A percentile compares a stretch with the other conserved stretches of the same genome.
These are phyloP conservation scores for Epinotia nisella DNA, from an alignment of 2,888 invertebrate species.

Conservation along the genomic window DNA sequence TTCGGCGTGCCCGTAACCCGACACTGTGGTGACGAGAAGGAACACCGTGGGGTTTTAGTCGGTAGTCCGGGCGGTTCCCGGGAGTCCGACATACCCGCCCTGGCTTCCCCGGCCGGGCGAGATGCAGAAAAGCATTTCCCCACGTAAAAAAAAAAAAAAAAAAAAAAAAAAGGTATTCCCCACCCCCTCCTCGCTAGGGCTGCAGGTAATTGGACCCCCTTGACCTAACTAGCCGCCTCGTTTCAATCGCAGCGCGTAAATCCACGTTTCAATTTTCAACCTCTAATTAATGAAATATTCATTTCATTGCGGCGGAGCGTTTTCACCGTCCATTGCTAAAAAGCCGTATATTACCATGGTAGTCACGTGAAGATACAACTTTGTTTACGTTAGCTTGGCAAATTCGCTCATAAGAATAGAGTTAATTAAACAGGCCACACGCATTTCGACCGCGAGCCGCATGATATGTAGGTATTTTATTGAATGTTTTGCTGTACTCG, in stretches of 20 bases:
- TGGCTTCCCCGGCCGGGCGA: too few species aligned
- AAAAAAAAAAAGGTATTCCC: too few species aligned
- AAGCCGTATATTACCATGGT: background rate
- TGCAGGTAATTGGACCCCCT: slow-evolving; percentile 10
- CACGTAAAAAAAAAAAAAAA: too few species aligned
- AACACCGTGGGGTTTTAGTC: too few species aligned
- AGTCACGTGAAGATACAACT: background rate
- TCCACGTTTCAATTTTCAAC: slow-evolving; percentile 21
- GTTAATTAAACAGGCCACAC: slow-evolving; percentile 24
- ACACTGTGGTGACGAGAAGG: too few species aligned
- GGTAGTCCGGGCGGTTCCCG: too few species aligned
- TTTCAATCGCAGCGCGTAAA: slow-evolving; percentile 14
- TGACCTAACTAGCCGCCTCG: slow-evolving; percentile 6
- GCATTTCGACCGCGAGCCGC: background rate
- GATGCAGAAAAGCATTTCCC: too few species aligned
- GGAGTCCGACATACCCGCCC: too few species aligned
- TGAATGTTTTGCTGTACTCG: background rate
- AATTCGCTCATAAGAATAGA: slow-evolving; percentile 17
- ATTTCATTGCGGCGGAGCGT: slow-evolving; percentile 11
- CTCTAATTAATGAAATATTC: slow-evolving; percentile 31
- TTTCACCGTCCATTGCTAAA: background rate
- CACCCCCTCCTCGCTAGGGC: too few species aligned
- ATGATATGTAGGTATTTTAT: slow-evolving; percentile 1
- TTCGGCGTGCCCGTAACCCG: too few species aligned
- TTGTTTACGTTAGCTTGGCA: background rate